Evolutionary conservation across 2,113 vertebrate species (phyloP), one percentile per base, ranked within the genome.

Genomic region (Apeltes quadracus): DNA sequence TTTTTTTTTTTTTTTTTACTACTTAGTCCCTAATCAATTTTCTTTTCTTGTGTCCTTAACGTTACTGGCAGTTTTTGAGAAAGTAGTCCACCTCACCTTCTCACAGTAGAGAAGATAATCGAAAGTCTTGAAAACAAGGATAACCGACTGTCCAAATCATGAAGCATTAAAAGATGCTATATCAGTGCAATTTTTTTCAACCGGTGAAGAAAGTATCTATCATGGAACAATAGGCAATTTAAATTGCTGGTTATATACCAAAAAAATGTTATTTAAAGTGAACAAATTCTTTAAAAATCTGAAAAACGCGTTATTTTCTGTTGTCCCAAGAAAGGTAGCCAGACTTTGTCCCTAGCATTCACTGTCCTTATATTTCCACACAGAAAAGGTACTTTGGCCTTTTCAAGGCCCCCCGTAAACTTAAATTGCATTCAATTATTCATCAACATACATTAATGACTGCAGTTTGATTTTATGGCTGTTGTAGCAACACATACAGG

Each of bases 221-320:
- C 7, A 16, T 23, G 14, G 29, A 16, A 59, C 5, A 36, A 18
- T 29, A 44, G n/a, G 39, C 7, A 6, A 14, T 6, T 50, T 27
- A 9, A 25, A 18, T 8, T 20, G 18, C 7, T n/a, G 13, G 51
- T 61, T 75, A 14, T 23, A n/a, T 64, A 29, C 61, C 68, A 15
- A 62, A 56, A 29, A 14, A 41, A 50, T 57, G 29, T 5, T 32
- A 8, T 38, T 38, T 38, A 38, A 38, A 29, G 55, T 41, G 16
- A 22, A 59, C 23, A 48, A 48, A 29, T 46, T 65, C n/a, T 36
- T 54, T 16, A 16, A 54, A 73, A 77, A 61, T 27, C 36, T 44
- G 48, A 54, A 61, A 51, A 61, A 25, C 39, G 65, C 72, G 41
- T 29, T 7, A 22, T 50, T 46, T 1, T 1, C 23, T 66, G 15